Conservation (phyloP, 2,113 vertebrate species). For the Pionites leucogaster region DNA sequence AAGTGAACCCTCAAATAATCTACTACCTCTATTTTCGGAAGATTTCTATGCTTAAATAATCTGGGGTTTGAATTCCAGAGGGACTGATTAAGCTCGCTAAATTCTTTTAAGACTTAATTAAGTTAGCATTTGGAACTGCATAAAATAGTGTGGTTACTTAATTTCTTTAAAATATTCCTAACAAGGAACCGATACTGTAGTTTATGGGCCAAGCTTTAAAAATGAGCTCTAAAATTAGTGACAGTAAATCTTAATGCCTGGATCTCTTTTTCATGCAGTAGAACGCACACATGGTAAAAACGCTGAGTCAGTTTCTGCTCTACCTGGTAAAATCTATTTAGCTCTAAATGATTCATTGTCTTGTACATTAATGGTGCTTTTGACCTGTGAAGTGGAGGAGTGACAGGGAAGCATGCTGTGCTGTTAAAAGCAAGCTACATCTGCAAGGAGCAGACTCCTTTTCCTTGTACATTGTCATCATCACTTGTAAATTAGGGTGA, state of each 20-base stretch:
- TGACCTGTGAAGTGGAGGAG: background rate
- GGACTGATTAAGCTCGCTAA: background rate
- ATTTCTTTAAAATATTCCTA: constrained; percentile 19
- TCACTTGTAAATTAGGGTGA: background rate
- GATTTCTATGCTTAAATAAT: background rate
- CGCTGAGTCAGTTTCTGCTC: background rate
- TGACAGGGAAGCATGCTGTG: background rate
- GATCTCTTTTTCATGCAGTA: background rate
- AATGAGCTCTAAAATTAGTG: background rate
- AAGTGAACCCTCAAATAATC: background rate
- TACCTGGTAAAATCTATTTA: background rate
- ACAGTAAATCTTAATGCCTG: background rate
- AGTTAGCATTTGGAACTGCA: background rate
- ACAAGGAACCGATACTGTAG: background rate
- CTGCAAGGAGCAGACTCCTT: background rate
- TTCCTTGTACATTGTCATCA: background rate
- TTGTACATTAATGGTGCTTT: background rate
- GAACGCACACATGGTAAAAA: background rate
- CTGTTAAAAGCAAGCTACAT: background rate
- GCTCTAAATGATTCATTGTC: background rate
- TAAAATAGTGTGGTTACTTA: background rate
- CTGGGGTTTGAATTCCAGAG: background rate
- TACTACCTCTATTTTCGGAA: background rate
- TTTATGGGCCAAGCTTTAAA: background rate
- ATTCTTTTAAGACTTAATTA: constrained; percentile 7